phyloP scores from a whole-genome alignment of 2,113 vertebrate species.

The Hemiprocne comata region DNA sequence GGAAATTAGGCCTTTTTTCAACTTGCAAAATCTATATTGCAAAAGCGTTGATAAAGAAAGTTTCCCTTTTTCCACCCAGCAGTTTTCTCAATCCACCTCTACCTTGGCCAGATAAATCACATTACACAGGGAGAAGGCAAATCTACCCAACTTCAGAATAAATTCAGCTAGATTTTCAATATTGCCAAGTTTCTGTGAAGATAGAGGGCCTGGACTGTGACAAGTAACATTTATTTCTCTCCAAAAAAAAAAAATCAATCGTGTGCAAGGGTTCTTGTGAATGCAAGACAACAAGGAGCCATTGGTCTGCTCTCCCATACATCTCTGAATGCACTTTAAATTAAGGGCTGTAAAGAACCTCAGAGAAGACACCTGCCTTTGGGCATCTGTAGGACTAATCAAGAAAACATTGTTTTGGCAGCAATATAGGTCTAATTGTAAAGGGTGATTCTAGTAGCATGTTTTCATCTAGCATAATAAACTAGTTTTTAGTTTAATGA shows the following conservation, averaged over 20 bases:
- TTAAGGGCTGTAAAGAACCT: not conserved
- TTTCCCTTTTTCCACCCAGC: not conserved
- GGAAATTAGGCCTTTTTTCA: constrained; percentile 16
- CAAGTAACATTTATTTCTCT: not conserved
- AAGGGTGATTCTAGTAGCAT: not conserved
- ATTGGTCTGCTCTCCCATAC: not conserved
- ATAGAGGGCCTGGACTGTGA: not conserved
- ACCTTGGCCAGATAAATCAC: not conserved
- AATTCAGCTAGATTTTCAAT: not conserved
- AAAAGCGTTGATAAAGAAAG: not conserved
- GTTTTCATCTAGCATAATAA: not conserved
- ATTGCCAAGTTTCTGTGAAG: not conserved
- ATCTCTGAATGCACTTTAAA: not conserved
- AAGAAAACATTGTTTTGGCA: not conserved
- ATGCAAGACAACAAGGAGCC: not conserved
- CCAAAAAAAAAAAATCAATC: not conserved
- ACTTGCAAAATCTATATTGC: constrained; percentile 5
- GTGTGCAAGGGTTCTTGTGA: not conserved
- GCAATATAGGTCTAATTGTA: not conserved
- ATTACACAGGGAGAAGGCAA: not conserved
- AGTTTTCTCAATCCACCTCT: not conserved
- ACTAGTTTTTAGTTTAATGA: not conserved
- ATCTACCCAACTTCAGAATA: not conserved
- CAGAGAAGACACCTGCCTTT: not conserved
- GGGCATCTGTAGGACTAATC: not conserved